Evolutionary conservation across 2,888 invertebrate species (phyloP).

Genomic region (Neocrepidodera transversa): DNA sequence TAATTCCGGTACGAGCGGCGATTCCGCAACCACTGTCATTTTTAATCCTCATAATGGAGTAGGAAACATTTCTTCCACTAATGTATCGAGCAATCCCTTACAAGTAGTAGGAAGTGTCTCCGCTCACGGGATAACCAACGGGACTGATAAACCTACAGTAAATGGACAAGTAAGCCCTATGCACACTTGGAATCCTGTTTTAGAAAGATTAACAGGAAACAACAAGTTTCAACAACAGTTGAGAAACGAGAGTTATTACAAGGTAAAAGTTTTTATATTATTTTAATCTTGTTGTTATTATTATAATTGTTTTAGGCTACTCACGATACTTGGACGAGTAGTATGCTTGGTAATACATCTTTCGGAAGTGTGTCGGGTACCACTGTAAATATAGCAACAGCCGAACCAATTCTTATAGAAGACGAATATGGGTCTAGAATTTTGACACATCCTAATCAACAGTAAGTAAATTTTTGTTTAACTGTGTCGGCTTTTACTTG

Average conservation of each 20-base stretch:
- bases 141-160: constrained; percentile 4
- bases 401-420: constrained; percentile 64
- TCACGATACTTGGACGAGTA: constrained; percentile 65
- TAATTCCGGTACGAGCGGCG: constrained; percentile 62
- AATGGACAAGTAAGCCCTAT: constrained; percentile 61
- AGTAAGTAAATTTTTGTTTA: no score
- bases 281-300: background rate
- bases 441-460: constrained; percentile 53
- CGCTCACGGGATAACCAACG: constrained; percentile 13
- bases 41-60: constrained; percentile 57
- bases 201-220: constrained; percentile 83
- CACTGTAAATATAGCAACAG: constrained; percentile 59
- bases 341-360: constrained; percentile 58
- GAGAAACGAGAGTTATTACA: constrained; percentile 91
- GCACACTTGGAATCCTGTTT: constrained; percentile 85
- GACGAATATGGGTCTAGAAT: constrained; percentile 63
- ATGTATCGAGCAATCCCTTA: background rate
- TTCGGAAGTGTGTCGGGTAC: constrained; percentile 62
- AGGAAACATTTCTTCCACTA: constrained; percentile 22
- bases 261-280: constrained; percentile 65
- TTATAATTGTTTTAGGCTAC: constrained; percentile 60
- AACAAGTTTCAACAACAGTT: constrained; percentile 60
- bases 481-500: no score
- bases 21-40: constrained; percentile 64
- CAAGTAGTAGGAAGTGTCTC: constrained; percentile 8